Evolutionary conservation across 2,113 vertebrate genomes (phyloP).

Genomic region (Gadus chalcogrammus): DNA sequence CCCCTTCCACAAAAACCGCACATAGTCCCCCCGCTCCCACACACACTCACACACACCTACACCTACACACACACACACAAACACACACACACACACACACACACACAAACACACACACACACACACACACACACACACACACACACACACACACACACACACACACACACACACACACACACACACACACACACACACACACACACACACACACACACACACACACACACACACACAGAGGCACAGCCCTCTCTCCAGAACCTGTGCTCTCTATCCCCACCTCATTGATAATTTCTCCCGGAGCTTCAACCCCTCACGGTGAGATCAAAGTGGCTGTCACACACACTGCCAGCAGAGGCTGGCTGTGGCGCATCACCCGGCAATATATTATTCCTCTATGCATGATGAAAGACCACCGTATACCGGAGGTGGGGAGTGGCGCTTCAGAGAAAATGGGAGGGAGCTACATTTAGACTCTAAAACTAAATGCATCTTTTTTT

Average conservation of each 20-base stretch:
- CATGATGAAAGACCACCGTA: slow-evolving; percentile 63
- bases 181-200: too few species aligned
- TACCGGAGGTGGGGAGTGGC: slow-evolving; percentile 49
- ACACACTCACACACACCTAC: background rate
- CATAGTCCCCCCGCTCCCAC: background rate
- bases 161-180: background rate
- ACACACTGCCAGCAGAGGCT: slow-evolving; percentile 61
- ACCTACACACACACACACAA: background rate
- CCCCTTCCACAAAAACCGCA: background rate
- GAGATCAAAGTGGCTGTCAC: slow-evolving; percentile 76
- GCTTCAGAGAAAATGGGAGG: slow-evolving; percentile 61
- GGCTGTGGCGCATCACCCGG: slow-evolving; percentile 58
- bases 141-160: background rate
- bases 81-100: background rate
- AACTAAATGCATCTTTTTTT: slow-evolving; percentile 19
- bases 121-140: background rate
- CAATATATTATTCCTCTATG: slow-evolving; percentile 65
- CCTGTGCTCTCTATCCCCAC: slow-evolving; percentile 29
- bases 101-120: background rate
- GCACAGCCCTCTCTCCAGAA: too few species aligned
- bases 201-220: background rate
- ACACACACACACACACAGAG: background rate
- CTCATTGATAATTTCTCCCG: slow-evolving; percentile 76
- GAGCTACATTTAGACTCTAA: slow-evolving; percentile 10
- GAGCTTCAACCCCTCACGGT: slow-evolving; percentile 62